phyloP scores from a whole-genome alignment of 2,888 invertebrate genomes.

The Hermodice carunculata region DNA sequence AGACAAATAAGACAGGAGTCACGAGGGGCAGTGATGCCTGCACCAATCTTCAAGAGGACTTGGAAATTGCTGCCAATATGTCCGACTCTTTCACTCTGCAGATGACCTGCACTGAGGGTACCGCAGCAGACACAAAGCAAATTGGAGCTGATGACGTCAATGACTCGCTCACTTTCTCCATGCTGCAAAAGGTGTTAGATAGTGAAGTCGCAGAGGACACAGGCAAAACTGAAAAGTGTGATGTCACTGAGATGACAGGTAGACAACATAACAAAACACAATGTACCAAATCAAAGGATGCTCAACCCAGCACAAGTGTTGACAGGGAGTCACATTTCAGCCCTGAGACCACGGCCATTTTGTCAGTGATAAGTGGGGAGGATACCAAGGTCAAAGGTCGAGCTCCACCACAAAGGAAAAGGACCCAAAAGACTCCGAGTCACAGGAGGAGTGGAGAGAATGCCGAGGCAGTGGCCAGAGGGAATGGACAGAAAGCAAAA shows the following conservation, averaged over 20 bases:
- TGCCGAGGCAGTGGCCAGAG: too few relatives aligned
- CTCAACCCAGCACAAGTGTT: background rate
- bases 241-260: too few relatives aligned
- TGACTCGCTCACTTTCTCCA: conserved; percentile 55
- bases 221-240: background rate
- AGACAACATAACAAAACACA: too few relatives aligned
- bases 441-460: too few relatives aligned
- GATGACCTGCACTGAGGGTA: conserved; percentile 4
- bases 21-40: background rate
- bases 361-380: conserved; percentile 11
- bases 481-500: too few relatives aligned
- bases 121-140: background rate
- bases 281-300: too few relatives aligned
- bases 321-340: conserved; percentile 4
- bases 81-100: conserved; percentile 47
- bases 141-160: conserved; percentile 28
- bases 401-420: too few relatives aligned
- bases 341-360: conserved; percentile 12
- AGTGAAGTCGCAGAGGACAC: conserved; percentile 15
- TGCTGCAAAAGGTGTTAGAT: conserved; percentile 50
- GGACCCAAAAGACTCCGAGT: too few relatives aligned
- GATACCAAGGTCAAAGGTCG: too few relatives aligned
- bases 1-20: too few relatives aligned
- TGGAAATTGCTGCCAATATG: conserved; percentile 75
- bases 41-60: conserved; percentile 74